These are phyloP conservation scores for Poeciliopsis turrubarensis DNA, from an alignment of 2,113 vertebrate species.

Conservation along the genomic window DNA sequence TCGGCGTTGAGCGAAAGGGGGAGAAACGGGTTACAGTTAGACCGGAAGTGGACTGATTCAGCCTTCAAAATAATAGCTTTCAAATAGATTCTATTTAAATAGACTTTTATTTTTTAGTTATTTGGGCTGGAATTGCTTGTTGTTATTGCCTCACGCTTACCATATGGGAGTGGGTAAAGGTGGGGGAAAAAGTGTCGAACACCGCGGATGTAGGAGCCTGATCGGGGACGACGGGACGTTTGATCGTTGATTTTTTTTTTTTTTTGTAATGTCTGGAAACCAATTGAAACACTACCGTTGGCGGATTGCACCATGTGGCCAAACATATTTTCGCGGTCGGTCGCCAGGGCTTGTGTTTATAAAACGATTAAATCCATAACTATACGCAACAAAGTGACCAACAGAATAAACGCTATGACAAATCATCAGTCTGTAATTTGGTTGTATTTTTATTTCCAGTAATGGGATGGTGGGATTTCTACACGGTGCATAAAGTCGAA, in stretches of 20 bases:
- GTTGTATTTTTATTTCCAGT: constrained; percentile 10
- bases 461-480: constrained; percentile 31
- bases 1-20: constrained; percentile 60
- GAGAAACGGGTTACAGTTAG: background rate
- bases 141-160: background rate
- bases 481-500: constrained; percentile 70
- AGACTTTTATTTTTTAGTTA: constrained; percentile 31
- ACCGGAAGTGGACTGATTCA: background rate
- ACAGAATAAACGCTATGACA: background rate
- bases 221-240: constrained; percentile 61
- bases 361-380: constrained; percentile 5
- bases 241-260: constrained; percentile 31
- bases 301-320: background rate
- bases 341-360: constrained; percentile 40
- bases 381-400: background rate
- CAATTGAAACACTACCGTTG: background rate
- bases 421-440: background rate
- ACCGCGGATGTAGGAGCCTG: constrained; percentile 65
- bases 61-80: constrained; percentile 36
- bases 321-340: background rate
- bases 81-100: rapidly evolving
- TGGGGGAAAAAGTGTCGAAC: constrained; percentile 63
- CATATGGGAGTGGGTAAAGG: constrained; percentile 63
- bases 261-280: background rate
- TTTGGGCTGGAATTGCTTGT: rapidly evolving